Base-by-base conservation (phyloP, 2,888 invertebrate genomes). In the Carterocephalus palaemon region DNA sequence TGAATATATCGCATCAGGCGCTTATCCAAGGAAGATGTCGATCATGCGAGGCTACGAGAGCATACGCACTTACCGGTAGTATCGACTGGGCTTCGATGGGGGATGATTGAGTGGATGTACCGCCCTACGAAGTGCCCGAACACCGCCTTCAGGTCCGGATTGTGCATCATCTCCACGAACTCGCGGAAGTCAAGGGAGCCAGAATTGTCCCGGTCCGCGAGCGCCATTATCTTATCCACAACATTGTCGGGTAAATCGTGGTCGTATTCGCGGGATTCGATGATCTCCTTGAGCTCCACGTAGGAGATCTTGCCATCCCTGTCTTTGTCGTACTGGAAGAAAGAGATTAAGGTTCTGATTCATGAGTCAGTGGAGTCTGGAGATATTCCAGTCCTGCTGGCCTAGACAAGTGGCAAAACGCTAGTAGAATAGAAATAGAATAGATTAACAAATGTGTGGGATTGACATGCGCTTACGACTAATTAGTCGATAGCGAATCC, bases 151-250 rank as follows among this genome's bases (percentile, higher is more conserved):
- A 91, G 68, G 45, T 89, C 88, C 0, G 90, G 90, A 47, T 88
- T 70, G 54, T 88, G 82, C 76, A 91, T 90, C 92, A 93, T 92
- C 23, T 89, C 89, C 16, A 92, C 89, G 57, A 94, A 93, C 78
- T 94, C 94, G 10, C 89, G 82, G 60, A 91, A 92, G 62, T 92
- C 91, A 41, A 94, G 76, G 56, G 88, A 89, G 2, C 92, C 92
- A 28, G 92, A 91, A 59, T 89, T 80, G 53, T 87, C 84, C 4
- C 67, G 54, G 72, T 95, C 95, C 0, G 90, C 90, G 37, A 90
- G 81, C 3, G 73, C 71, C 82, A 94, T 88, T 53, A 95, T 92
- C 68, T 90, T 89, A 39, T 88, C 87, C 2, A 92, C 90, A 19
- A 92, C 89, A 48, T 90, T 87, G 23, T 89, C 84, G 0, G 94